Evolutionary conservation across 2,113 vertebrate genomes (phyloP), one percentile per base, ranked within the genome.

Genomic region (Typhlomys cinereus): DNA sequence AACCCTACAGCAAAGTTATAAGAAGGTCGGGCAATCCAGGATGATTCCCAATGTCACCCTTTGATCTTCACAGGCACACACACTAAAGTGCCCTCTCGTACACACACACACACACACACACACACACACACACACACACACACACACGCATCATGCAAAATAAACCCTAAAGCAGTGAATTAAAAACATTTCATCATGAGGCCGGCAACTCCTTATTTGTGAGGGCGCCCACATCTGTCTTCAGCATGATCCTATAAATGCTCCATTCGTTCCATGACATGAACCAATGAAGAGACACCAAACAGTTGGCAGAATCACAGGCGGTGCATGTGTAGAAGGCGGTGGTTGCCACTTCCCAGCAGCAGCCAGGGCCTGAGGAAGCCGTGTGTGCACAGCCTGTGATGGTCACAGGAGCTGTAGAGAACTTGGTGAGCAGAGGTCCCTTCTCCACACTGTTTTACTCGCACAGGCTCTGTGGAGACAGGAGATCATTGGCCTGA

Each of bases 331-430:
- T 36, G 46, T 29, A 48, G 29, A 61, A 31, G n/a, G 21, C 17
- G n/a, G 3, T 4, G 44, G 41, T 41, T 25, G 20, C 8, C 75
- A 57, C 41, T 80, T 84, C 25, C 39, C 36, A 66, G 31, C 27
- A n/a, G 52, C 41, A 62, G n/a, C 44, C 1, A 27, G 27, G 27
- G 21, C 4, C 1, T 20, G n/a, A 18, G 2, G 17, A 34, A 10
- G 2, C 17, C 1, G 2, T 7, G n/a, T 39, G 13, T 12, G 89
- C 29, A 8, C 29, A n/a, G 1, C 4, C 7, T 23, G n/a, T 41
- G 31, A n/a, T 17, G 27, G 20, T 27, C 29, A 4, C 11, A 8
- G 67, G 11, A 73, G 27, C 44, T 44, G n/a, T 48, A 61, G 73
- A 23, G 15, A 75, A 74, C 17, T 17, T 14, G 41, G 76, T 36